Evolutionary conservation across 2,888 invertebrate species (phyloP).

Genomic region (Tribolium freemani): DNA sequence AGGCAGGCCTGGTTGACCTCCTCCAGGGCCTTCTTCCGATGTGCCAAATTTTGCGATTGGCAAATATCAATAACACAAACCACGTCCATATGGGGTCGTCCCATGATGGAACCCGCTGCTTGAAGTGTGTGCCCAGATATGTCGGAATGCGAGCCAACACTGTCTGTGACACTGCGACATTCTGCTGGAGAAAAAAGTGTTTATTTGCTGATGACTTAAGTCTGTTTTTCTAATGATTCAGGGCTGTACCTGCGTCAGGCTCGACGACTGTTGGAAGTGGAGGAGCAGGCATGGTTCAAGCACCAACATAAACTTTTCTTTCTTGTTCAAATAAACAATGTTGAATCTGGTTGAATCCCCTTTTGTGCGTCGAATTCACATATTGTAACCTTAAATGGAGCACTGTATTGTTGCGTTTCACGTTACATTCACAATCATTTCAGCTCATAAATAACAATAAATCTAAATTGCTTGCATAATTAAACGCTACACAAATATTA

Average conservation of each 20-base stretch:
- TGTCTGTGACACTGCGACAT: constrained; percentile 71
- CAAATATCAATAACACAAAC: constrained; percentile 87
- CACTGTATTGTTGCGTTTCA: constrained; percentile 11
- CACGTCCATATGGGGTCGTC: constrained; percentile 85
- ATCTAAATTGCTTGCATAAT: constrained; percentile 54
- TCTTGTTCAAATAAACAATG: constrained; percentile 25
- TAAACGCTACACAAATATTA: constrained; percentile 44
- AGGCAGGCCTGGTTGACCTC: constrained; percentile 87
- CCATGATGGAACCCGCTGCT: constrained; percentile 57
- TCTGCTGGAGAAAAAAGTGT: constrained; percentile 54
- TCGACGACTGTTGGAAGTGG: constrained; percentile 58
- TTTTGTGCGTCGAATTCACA: constrained; percentile 12
- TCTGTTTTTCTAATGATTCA: constrained; percentile 55
- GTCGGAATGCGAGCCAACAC: constrained; percentile 75
- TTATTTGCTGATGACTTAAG: constrained; percentile 45
- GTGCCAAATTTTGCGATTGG: constrained; percentile 79
- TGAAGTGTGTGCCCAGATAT: constrained; percentile 71
- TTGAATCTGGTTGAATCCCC: neutral
- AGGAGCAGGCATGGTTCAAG: constrained; percentile 58
- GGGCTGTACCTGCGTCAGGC: constrained; percentile 60
- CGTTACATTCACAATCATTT: constrained; percentile 24
- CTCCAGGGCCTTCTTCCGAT: constrained; percentile 86
- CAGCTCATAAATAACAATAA: constrained; percentile 48
- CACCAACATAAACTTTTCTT: constrained; percentile 39
- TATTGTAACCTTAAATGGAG: constrained; percentile 3